Conservation (phyloP, 2,113 vertebrate species). For the Euleptes europaea region DNA sequence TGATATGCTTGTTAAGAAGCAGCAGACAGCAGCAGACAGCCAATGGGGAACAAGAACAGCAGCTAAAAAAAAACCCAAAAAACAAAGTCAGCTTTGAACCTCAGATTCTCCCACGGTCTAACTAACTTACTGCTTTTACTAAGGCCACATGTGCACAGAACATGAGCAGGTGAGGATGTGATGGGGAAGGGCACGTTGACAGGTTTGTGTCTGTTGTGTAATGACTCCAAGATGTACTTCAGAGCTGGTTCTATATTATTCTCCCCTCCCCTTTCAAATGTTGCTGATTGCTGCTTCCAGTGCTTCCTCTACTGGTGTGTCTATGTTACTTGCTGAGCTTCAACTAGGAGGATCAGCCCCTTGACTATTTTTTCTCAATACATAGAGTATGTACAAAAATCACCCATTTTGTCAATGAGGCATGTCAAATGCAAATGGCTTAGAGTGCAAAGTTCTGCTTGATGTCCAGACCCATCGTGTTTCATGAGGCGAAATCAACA, state of each 20-base stretch:
- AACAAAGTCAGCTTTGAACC: conserved; percentile 6
- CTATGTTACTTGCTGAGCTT: neutral
- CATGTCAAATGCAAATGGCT: neutral
- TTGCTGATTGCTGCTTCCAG: neutral
- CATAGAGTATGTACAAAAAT: neutral
- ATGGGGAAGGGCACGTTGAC: conserved; percentile 25
- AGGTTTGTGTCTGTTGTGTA: conserved; percentile 25
- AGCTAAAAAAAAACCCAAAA: neutral
- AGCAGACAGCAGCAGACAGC: neutral
- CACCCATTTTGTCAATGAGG: neutral
- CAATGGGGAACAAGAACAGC: neutral
- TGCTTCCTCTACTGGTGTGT: neutral
- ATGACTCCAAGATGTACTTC: conserved; percentile 24
- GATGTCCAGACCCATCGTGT: neutral
- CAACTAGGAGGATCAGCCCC: neutral
- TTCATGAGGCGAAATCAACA: neutral
- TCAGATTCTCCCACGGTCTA: neutral
- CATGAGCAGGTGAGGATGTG: conserved; percentile 22
- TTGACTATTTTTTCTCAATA: neutral
- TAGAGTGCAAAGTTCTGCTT: neutral
- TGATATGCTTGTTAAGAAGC: neutral
- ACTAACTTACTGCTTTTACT: neutral
- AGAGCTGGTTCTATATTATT: neutral
- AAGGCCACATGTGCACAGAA: neutral
- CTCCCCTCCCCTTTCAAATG: conserved; percentile 11